Evolutionary conservation across 2,113 vertebrate genomes (phyloP).

Genomic region (Perca schrenkii): DNA sequence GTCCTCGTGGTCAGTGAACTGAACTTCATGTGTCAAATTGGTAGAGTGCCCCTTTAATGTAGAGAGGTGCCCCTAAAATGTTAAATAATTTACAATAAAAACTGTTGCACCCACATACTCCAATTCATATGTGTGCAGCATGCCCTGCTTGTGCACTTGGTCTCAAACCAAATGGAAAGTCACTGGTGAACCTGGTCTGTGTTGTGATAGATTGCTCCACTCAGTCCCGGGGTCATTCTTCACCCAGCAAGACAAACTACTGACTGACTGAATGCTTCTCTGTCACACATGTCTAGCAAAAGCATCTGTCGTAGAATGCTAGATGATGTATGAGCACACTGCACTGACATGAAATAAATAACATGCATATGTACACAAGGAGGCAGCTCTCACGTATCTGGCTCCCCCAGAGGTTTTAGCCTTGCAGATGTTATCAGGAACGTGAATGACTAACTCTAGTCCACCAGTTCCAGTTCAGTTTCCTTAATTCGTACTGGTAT

Average conservation of each 20-base stretch:
- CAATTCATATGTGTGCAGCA: conserved; percentile 12
- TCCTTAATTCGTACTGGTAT: conserved; percentile 18
- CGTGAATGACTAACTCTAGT: conserved; percentile 38
- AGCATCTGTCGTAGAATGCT: conserved; percentile 61
- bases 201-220: conserved; percentile 25
- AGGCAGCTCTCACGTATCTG: conserved; percentile 45
- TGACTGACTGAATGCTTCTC: conserved; percentile 61
- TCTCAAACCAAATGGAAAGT: conserved; percentile 28
- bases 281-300: conserved; percentile 48
- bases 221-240: conserved; percentile 57
- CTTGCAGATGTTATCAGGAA: conserved; percentile 58
- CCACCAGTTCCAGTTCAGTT: neutral
- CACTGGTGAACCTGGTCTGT: conserved; percentile 14
- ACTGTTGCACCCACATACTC: neutral
- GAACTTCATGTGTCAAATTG: neutral
- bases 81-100: neutral
- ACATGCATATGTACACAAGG: conserved; percentile 67
- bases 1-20: neutral
- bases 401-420: conserved; percentile 38
- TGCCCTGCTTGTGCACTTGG: conserved; percentile 10
- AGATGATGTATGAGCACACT: conserved; percentile 70
- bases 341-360: conserved; percentile 70
- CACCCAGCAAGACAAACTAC: conserved; percentile 49
- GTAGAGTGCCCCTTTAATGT: neutral
- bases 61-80: neutral